A percentile compares a stretch with the other conserved stretches of the same genome.
Evolutionary conservation across 2,888 invertebrate genomes (phyloP).

Genomic region (Nomada goodeniana): DNA sequence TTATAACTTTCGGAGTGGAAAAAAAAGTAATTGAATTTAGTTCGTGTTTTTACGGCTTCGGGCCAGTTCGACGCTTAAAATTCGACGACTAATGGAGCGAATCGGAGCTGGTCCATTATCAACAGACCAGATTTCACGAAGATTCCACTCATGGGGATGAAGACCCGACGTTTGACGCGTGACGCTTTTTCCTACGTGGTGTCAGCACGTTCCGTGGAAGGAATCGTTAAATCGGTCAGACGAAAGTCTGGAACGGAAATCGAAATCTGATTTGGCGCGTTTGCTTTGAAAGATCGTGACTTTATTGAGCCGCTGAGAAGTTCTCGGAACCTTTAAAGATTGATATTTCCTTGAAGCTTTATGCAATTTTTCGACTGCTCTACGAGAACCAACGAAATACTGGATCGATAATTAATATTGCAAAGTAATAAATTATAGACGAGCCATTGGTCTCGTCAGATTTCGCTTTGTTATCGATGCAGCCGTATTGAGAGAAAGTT

Average conservation of each 20-base stretch:
- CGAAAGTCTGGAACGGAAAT: not conserved
- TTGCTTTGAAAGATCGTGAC: constrained; percentile 3
- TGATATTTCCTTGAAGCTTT: too few relatives aligned
- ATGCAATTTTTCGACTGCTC: too few relatives aligned
- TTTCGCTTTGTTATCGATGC: too few relatives aligned
- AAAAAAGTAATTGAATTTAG: too few relatives aligned
- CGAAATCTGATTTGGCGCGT: constrained; percentile 9
- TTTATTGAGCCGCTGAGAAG: not conserved
- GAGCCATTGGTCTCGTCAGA: too few relatives aligned
- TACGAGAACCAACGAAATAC: too few relatives aligned
- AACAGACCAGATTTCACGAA: not conserved
- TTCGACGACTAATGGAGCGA: constrained; percentile 36
- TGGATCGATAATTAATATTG: too few relatives aligned
- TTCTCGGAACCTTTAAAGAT: not conserved
- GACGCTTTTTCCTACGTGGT: not conserved
- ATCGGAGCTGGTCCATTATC: constrained; percentile 5
- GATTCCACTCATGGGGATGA: constrained; percentile 2
- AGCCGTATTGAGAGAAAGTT: too few relatives aligned
- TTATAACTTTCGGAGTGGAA: too few relatives aligned
- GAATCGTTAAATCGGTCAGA: not conserved
- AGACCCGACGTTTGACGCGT: constrained; percentile 24
- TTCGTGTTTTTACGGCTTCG: too few relatives aligned
- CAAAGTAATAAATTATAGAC: too few relatives aligned
- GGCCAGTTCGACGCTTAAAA: constrained; percentile 9
- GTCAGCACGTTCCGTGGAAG: not conserved